Percentiles rank a stretch among this genome's conserved stretches.
phyloP scores from a whole-genome alignment of 2,797 vertebrate genomes.

The Micrastur ruficollis region DNA sequence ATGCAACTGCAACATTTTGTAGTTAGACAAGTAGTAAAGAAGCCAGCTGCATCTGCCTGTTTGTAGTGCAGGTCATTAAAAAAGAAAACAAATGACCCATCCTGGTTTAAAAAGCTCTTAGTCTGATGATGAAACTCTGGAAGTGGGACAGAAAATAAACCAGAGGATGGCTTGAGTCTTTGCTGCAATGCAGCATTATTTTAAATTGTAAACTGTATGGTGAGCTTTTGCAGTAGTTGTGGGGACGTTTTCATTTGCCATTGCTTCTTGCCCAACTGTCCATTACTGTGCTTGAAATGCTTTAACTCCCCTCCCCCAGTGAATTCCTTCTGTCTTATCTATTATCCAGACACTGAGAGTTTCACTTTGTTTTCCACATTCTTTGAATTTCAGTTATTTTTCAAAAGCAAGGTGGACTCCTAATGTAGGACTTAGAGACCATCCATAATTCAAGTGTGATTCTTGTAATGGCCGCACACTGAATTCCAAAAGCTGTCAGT shows the following conservation, averaged over 20 bases:
- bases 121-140: not conserved
- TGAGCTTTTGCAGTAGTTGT: not conserved
- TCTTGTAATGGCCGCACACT: not conserved
- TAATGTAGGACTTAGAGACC: not conserved
- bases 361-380: not conserved
- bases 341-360: not conserved
- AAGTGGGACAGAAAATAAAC: not conserved
- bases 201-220: not conserved
- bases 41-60: slow-evolving; percentile 1
- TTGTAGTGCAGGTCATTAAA: not conserved
- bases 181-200: not conserved
- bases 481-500: not conserved
- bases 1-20: slow-evolving; percentile 1
- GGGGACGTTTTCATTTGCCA: not conserved
- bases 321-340: not conserved
- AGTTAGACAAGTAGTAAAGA: not conserved
- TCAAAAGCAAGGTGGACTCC: not conserved
- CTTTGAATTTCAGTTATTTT: not conserved
- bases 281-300: not conserved
- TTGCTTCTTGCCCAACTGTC: not conserved
- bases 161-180: not conserved
- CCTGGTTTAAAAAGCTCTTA: not conserved
- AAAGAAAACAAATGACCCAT: slow-evolving; percentile 16
- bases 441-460: not conserved
- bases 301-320: not conserved